These are phyloP conservation scores for Argyrosomus regius DNA, from an alignment of 2,797 vertebrate species.

Conservation along the genomic window DNA sequence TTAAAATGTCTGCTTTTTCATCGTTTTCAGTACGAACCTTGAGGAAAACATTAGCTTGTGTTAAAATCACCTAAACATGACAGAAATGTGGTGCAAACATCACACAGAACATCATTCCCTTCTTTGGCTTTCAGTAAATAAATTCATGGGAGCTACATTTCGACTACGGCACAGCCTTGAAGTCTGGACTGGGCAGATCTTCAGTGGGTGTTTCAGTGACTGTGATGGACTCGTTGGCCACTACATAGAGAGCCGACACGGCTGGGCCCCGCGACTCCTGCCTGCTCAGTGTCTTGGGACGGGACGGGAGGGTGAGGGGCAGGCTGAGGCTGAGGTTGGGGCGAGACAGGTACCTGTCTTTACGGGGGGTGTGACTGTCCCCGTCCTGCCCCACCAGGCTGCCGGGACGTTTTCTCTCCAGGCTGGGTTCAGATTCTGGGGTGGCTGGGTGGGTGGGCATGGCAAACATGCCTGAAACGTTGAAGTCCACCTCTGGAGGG, in stretches of 20 bases:
- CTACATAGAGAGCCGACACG: slow-evolving; percentile 85
- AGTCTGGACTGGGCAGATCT: slow-evolving; percentile 76
- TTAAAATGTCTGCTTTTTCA: slow-evolving; percentile 36
- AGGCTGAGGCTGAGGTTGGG: slow-evolving; percentile 84
- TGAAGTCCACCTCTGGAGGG: slow-evolving; percentile 93
- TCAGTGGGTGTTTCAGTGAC: slow-evolving; percentile 82
- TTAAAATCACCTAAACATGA: slow-evolving; percentile 61
- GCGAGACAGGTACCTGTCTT: slow-evolving; percentile 93
- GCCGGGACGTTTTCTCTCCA: slow-evolving; percentile 92
- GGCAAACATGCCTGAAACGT: slow-evolving; percentile 95
- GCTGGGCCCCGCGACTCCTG: slow-evolving; percentile 81
- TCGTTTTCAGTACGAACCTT: slow-evolving; percentile 38
- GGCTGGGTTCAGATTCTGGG: slow-evolving; percentile 85
- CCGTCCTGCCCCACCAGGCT: slow-evolving; percentile 92
- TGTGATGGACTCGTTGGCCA: slow-evolving; percentile 85
- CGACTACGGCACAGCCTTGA: slow-evolving; percentile 70
- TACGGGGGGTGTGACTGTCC: slow-evolving; percentile 92
- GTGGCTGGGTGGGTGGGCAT: slow-evolving; percentile 85
- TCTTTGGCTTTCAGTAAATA: slow-evolving; percentile 43
- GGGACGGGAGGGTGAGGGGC: slow-evolving; percentile 77
- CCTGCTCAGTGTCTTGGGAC: slow-evolving; percentile 79
- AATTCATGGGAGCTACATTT: slow-evolving; percentile 39
- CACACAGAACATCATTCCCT: slow-evolving; percentile 68
- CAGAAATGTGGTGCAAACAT: slow-evolving; percentile 53
- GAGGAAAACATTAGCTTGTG: slow-evolving; percentile 59